Evolutionary conservation across 2,888 invertebrate genomes (phyloP).

Genomic region (Acleris emargana): DNA sequence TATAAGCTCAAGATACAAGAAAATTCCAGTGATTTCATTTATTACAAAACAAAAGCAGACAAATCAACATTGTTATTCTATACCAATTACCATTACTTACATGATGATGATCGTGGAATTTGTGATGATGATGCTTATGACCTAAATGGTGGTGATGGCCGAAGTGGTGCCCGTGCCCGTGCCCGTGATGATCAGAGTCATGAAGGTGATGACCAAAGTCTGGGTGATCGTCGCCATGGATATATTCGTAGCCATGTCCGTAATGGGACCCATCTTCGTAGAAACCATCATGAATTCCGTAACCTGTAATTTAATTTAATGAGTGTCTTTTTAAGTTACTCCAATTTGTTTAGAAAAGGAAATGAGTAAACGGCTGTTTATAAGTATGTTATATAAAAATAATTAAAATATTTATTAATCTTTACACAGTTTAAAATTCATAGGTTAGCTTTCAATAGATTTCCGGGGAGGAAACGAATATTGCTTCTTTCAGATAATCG

Average conservation of each 20-base stretch:
- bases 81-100: constrained; percentile 51
- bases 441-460: too few relatives aligned
- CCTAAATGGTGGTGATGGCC: constrained; percentile 44
- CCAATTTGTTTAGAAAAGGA: too few relatives aligned
- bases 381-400: too few relatives aligned
- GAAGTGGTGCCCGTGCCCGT: constrained; percentile 47
- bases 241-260: constrained; percentile 58
- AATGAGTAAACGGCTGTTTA: too few relatives aligned
- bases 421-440: too few relatives aligned
- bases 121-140: constrained; percentile 50
- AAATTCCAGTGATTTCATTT: constrained; percentile 12
- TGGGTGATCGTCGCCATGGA: constrained; percentile 41
- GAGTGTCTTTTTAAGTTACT: not conserved
- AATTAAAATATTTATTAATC: too few relatives aligned
- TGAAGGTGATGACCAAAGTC: constrained; percentile 23
- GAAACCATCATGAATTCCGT: constrained; percentile 53
- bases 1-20: constrained; percentile 21
- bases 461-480: too few relatives aligned
- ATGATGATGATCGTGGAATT: constrained; percentile 59
- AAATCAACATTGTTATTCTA: not conserved
- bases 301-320: constrained; percentile 40
- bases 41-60: constrained; percentile 32
- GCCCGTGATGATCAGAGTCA: constrained; percentile 38
- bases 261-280: constrained; percentile 66
- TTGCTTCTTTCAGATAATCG: too few relatives aligned